A percentile compares a stretch with the other conserved stretches of the same genome.
Conservation (phyloP, 2,888 invertebrate species). For the Heliconius ethilla region DNA sequence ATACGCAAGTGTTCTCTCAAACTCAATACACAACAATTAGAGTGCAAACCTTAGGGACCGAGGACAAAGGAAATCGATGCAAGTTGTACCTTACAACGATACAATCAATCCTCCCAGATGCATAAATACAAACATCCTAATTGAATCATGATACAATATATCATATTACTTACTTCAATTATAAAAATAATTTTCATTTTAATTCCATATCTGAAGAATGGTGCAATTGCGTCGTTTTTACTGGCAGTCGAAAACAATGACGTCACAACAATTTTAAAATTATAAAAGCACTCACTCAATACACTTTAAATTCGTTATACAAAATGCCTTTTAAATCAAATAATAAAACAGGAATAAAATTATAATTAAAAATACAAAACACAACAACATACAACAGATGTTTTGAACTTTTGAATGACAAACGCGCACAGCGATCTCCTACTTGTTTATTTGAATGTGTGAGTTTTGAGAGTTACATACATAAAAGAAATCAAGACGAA, state of each 20-base stretch:
- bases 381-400: slow-evolving; percentile 77
- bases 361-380: slow-evolving; percentile 74
- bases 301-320: slow-evolving; percentile 47
- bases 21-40: slow-evolving; percentile 27
- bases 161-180: slow-evolving; percentile 65
- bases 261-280: slow-evolving; percentile 80
- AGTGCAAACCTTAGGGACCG: slow-evolving; percentile 56
- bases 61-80: slow-evolving; percentile 82
- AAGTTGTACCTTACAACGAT: slow-evolving; percentile 51
- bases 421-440: slow-evolving; percentile 43
- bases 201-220: slow-evolving; percentile 76
- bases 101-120: slow-evolving; percentile 43
- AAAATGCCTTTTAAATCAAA: slow-evolving; percentile 48
- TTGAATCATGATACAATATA: slow-evolving; percentile 3
- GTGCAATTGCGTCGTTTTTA: slow-evolving; percentile 84
- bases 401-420: slow-evolving; percentile 68
- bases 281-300: slow-evolving; percentile 62
- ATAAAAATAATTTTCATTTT: slow-evolving; percentile 74
- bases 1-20: slow-evolving; percentile 25
- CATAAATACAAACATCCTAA: not conserved
- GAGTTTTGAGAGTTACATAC: slow-evolving; percentile 48
- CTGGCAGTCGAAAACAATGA: slow-evolving; percentile 82
- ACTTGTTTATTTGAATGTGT: slow-evolving; percentile 51
- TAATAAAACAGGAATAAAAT: slow-evolving; percentile 49
- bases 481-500: slow-evolving; percentile 34